Evolutionary conservation across 2,797 vertebrate species (phyloP).

Genomic region (Xenopus petersii): DNA sequence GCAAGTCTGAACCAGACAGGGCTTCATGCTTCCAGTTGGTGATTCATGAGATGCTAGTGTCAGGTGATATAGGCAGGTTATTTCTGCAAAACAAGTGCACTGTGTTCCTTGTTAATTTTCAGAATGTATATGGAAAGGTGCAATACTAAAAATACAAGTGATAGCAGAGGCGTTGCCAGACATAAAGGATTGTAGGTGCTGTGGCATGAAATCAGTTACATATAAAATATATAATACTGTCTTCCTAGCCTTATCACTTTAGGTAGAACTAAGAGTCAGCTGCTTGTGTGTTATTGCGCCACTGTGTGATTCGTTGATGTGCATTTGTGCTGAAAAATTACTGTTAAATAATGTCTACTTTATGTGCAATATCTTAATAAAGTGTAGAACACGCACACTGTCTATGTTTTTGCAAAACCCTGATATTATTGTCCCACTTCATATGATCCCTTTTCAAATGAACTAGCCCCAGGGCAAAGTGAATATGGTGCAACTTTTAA

Average conservation of each 20-base stretch:
- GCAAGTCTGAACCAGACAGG: background rate
- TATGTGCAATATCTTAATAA: conserved; percentile 38
- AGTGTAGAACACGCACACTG: conserved; percentile 1
- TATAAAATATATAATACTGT: conserved; percentile 11
- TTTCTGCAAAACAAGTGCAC: background rate
- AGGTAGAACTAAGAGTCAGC: background rate
- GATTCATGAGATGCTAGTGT: background rate
- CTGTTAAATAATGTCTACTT: conserved; percentile 10
- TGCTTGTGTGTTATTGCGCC: background rate
- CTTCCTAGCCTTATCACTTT: background rate
- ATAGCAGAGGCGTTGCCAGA: background rate
- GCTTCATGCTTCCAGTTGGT: background rate
- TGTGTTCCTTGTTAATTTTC: background rate
- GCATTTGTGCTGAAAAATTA: background rate
- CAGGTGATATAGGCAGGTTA: background rate
- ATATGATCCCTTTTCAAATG: too few relatives aligned
- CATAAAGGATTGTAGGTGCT: background rate
- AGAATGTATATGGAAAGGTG: conserved; percentile 1
- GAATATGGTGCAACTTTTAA: too few relatives aligned
- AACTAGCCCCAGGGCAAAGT: too few relatives aligned
- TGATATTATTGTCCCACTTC: too few relatives aligned
- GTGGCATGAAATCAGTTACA: conserved; percentile 6
- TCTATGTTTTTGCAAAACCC: too few relatives aligned
- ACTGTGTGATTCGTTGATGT: conserved; percentile 4
- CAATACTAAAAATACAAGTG: background rate